Evolutionary conservation across 2,888 invertebrate species (phyloP).

Genomic region (Candidula unifasciata): DNA sequence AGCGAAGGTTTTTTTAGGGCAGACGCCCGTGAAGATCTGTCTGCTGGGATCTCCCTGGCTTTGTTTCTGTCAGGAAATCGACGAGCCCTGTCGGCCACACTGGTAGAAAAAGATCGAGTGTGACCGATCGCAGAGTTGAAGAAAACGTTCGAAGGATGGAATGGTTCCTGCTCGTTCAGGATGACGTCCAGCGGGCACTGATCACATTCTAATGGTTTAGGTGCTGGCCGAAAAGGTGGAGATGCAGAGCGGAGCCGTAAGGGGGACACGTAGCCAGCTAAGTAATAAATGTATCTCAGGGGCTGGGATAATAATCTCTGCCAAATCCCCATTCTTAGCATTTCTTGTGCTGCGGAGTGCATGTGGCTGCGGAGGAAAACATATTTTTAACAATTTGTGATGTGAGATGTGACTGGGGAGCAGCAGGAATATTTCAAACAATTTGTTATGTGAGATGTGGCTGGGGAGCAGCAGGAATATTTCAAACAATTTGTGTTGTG

Average conservation of each 20-base stretch:
- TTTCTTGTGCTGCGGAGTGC: neutral
- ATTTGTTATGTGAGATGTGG: too few species aligned
- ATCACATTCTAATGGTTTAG: neutral
- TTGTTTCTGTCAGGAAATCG: constrained; percentile 13
- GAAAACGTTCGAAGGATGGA: constrained; percentile 25
- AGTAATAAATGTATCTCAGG: neutral
- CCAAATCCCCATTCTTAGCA: constrained; percentile 21
- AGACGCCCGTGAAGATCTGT: neutral
- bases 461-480: too few species aligned
- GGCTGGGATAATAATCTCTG: constrained; percentile 16
- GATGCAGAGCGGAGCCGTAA: neutral
- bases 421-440: too few species aligned
- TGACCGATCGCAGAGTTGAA: constrained; percentile 2
- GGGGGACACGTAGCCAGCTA: neutral
- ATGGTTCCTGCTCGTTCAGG: constrained; percentile 22
- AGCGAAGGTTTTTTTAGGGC: neutral
- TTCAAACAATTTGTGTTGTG: too few species aligned
- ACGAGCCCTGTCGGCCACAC: constrained; percentile 13
- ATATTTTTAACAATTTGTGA: neutral
- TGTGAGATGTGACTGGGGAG: too few species aligned
- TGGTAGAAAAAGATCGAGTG: constrained; percentile 25
- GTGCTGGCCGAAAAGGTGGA: neutral
- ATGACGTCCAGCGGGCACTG: constrained; percentile 16
- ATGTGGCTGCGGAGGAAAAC: constrained; percentile 2
- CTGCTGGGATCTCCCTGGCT: neutral